Conservation (phyloP, 2,113 vertebrate genomes). For the Chloropsis cyanopogon region DNA sequence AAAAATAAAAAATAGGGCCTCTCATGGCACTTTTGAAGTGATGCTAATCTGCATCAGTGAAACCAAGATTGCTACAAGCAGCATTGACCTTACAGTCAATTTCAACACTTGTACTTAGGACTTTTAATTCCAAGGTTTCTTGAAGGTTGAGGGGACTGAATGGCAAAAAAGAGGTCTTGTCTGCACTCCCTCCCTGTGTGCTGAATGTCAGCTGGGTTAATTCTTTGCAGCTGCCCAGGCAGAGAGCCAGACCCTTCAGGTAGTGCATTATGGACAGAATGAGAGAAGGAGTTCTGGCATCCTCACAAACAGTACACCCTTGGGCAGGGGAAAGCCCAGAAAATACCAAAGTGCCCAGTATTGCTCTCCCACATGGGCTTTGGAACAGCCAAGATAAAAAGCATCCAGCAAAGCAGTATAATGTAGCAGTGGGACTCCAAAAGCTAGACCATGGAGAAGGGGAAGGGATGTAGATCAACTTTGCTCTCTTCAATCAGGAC, state of each 20-base stretch:
- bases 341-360: not conserved
- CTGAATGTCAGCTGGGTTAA: not conserved
- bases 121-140: not conserved
- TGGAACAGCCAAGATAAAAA: not conserved
- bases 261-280: not conserved
- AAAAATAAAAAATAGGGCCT: not conserved
- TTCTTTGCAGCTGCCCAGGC: slow-evolving; percentile 30
- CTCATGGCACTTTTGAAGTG: not conserved
- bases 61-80: not conserved
- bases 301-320: not conserved
- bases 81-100: not conserved
- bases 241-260: slow-evolving; percentile 34
- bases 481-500: not conserved
- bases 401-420: not conserved
- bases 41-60: not conserved
- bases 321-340: slow-evolving; percentile 19
- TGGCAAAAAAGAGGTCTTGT: not conserved
- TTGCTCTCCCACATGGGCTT: not conserved
- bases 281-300: not conserved
- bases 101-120: not conserved
- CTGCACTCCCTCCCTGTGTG: not conserved
- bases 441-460: not conserved
- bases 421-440: not conserved
- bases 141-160: not conserved
- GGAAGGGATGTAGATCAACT: not conserved